phyloP scores from a whole-genome alignment of 2,888 invertebrate species.

The Matsumyia berberina region DNA sequence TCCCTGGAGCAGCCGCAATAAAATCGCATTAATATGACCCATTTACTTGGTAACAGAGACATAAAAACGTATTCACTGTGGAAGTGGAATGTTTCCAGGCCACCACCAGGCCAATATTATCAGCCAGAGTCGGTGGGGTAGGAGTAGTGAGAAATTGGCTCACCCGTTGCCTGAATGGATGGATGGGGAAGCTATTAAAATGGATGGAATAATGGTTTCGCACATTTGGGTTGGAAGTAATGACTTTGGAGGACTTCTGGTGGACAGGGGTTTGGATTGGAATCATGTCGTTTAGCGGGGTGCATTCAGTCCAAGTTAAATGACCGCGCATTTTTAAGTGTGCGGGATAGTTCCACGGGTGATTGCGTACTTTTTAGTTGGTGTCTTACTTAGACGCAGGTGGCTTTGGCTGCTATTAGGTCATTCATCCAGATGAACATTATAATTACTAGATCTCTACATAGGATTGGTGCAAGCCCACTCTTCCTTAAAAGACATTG shows the following conservation, averaged over 20 bases:
- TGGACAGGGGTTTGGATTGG: constrained; percentile 24
- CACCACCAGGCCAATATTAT: constrained; percentile 35
- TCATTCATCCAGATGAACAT: too few relatives aligned
- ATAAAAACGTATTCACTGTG: constrained; percentile 48
- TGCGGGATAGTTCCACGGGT: too few relatives aligned
- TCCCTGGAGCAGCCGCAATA: constrained; percentile 47
- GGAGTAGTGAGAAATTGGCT: constrained; percentile 6
- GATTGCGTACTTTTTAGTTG: not conserved
- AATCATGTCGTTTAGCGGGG: not conserved
- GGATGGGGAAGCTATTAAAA: constrained; percentile 44
- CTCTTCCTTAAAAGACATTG: too few relatives aligned
- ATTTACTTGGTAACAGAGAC: constrained; percentile 63
- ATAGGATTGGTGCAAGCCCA: too few relatives aligned
- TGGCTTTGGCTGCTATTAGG: too few relatives aligned
- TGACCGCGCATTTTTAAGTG: not conserved
- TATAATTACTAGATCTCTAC: too few relatives aligned
- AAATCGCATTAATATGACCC: constrained; percentile 70
- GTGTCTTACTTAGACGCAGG: too few relatives aligned
- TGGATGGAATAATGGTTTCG: constrained; percentile 61
- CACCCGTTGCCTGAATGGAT: not conserved
- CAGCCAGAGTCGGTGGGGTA: not conserved
- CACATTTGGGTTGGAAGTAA: constrained; percentile 63
- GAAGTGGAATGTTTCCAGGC: constrained; percentile 21
- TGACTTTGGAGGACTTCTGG: constrained; percentile 51
- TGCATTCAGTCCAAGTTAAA: not conserved